These are phyloP conservation scores for Nasonia longicornis DNA, from an alignment of 1,140 invertebrate genomes.

Conservation along the genomic window DNA sequence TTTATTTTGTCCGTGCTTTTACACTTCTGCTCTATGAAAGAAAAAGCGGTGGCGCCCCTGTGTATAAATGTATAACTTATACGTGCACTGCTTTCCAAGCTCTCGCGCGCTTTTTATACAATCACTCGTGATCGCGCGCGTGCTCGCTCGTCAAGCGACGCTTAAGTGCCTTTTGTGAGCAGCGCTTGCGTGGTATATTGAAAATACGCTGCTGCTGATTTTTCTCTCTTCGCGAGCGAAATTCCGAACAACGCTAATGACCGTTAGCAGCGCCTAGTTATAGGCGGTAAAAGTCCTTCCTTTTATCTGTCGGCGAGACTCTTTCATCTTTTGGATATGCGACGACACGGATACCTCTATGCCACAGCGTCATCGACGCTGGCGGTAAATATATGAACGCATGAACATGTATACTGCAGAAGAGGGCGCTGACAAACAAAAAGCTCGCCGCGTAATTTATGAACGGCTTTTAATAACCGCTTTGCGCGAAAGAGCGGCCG, in stretches of 20 bases:
- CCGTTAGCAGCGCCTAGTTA: background rate
- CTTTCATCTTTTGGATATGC: too few relatives aligned
- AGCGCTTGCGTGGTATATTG: background rate
- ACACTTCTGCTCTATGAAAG: background rate
- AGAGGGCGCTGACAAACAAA: conserved; percentile 15
- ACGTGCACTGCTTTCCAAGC: background rate
- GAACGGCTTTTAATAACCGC: conserved; percentile 33
- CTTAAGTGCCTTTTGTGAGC: conserved; percentile 1
- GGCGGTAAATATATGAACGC: background rate
- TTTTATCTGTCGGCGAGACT: too few relatives aligned
- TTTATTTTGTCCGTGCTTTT: background rate
- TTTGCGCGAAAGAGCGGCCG: too few relatives aligned
- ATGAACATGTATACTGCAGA: background rate
- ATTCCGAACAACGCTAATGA: conserved; percentile 13
- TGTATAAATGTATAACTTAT: background rate
- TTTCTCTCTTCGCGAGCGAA: background rate
- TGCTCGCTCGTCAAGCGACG: background rate
- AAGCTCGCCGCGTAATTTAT: conserved; percentile 22
- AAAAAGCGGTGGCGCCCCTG: background rate
- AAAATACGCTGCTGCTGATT: background rate
- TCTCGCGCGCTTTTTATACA: background rate
- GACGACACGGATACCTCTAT: too few relatives aligned
- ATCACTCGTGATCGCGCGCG: background rate
- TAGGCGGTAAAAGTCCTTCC: background rate
- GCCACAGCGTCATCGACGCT: too few relatives aligned